A percentile compares a stretch with the other conserved stretches of the same genome.
Evolutionary conservation across 2,888 invertebrate species (phyloP).

Genomic region (Calliphora vomitoria): DNA sequence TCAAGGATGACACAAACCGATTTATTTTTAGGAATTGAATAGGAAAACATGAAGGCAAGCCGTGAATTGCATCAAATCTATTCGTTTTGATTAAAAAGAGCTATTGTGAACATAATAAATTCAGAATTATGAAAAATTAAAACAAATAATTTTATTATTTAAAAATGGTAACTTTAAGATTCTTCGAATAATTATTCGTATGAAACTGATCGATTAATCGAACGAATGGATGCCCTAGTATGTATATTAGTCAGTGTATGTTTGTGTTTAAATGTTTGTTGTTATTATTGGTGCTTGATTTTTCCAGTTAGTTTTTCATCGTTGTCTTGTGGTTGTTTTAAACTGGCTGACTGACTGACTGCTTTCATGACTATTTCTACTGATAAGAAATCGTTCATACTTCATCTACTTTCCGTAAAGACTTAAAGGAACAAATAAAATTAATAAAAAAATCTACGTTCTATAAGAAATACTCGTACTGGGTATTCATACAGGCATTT

Average conservation of each 20-base stretch:
- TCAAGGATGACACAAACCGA: too few relatives aligned
- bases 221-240: too few relatives aligned
- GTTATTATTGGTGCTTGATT: not conserved
- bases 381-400: slow-evolving; percentile 62
- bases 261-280: not conserved
- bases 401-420: slow-evolving; percentile 41
- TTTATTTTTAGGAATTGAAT: too few relatives aligned
- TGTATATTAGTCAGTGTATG: not conserved
- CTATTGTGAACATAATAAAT: too few relatives aligned
- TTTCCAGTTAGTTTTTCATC: not conserved
- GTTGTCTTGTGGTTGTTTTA: slow-evolving; percentile 18
- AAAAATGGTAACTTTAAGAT: too few relatives aligned
- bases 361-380: slow-evolving; percentile 45
- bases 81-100: too few relatives aligned
- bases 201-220: too few relatives aligned
- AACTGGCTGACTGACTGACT: slow-evolving; percentile 41
- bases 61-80: too few relatives aligned
- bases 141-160: too few relatives aligned
- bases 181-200: too few relatives aligned
- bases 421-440: slow-evolving; percentile 31
- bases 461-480: not conserved
- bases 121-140: too few relatives aligned
- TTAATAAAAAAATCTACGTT: slow-evolving; percentile 7
- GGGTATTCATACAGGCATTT: not conserved
- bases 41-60: too few relatives aligned